Percentiles rank a stretch among this genome's conserved stretches.
phyloP scores from a whole-genome alignment of 2,888 invertebrate species.

The Cryptocephalus moraei region DNA sequence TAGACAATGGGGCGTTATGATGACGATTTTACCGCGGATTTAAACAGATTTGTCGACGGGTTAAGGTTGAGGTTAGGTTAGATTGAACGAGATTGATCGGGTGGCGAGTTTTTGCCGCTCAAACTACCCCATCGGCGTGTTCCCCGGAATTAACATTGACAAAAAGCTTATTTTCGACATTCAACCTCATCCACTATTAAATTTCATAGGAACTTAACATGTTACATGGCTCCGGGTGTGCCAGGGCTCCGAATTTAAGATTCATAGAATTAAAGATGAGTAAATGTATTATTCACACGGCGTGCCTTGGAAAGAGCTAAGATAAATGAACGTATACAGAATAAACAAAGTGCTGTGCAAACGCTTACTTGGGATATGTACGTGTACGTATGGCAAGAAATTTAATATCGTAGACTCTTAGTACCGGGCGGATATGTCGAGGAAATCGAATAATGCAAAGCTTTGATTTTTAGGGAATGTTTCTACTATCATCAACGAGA shows the following conservation, averaged over 20 bases:
- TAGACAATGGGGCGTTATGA: background rate
- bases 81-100: no score
- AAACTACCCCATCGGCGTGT: background rate
- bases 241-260: conserved; percentile 30
- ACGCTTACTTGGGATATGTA: conserved; percentile 11
- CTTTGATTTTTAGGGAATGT: no score
- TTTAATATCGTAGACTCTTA: conserved; percentile 8
- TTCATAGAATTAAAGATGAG: conserved; percentile 41
- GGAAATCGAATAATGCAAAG: no score
- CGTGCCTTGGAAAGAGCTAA: conserved; percentile 34
- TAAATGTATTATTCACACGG: conserved; percentile 35
- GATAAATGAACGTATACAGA: conserved; percentile 31
- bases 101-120: background rate
- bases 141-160: conserved; percentile 3
- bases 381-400: conserved; percentile 6
- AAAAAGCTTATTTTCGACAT: conserved; percentile 2
- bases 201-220: conserved; percentile 13
- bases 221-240: conserved; percentile 13
- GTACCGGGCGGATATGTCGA: no score
- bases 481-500: no score
- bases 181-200: conserved; percentile 10
- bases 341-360: conserved; percentile 26
- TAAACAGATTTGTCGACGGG: no score
- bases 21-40: no score
- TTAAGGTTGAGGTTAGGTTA: no score